phyloP scores from a whole-genome alignment of 2,113 vertebrate genomes.

The Hyla sarda region DNA sequence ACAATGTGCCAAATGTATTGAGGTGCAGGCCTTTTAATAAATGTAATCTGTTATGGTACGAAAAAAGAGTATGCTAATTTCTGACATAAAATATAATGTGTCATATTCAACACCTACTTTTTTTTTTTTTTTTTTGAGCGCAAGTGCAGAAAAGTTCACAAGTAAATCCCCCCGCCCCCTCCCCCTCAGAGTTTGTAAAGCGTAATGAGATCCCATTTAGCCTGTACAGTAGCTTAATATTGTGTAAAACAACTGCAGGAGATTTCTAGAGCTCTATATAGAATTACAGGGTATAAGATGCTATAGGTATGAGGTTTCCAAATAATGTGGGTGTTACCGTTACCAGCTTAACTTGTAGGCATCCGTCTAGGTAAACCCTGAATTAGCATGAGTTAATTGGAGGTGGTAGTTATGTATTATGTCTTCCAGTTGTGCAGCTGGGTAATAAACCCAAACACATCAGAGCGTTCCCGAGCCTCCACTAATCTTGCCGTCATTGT shows the following conservation, averaged over 20 bases:
- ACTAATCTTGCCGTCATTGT: constrained; percentile 24
- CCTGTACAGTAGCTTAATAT: background rate
- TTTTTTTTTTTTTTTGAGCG: too few relatives aligned
- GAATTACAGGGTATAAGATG: background rate
- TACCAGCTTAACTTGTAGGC: background rate
- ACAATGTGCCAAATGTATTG: too few relatives aligned
- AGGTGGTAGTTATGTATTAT: constrained; percentile 13
- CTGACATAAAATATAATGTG: too few relatives aligned
- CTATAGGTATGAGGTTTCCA: background rate
- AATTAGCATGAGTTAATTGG: constrained; percentile 22
- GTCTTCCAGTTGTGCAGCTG: constrained; percentile 27
- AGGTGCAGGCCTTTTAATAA: too few relatives aligned
- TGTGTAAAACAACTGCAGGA: background rate
- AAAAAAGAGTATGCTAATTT: too few relatives aligned
- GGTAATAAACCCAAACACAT: constrained; percentile 40
- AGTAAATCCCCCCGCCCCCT: too few relatives aligned
- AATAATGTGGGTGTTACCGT: background rate
- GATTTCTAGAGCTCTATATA: background rate
- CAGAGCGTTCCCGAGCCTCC: constrained; percentile 16
- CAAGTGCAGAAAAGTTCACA: too few relatives aligned
- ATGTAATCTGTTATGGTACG: too few relatives aligned
- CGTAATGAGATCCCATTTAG: too few relatives aligned
- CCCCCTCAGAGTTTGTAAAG: too few relatives aligned
- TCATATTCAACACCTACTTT: too few relatives aligned
- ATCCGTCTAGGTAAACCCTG: background rate